Evolutionary conservation across 2,797 vertebrate genomes (phyloP), one percentile per base, ranked within the genome.

Genomic region (Nannoperca obscura): DNA sequence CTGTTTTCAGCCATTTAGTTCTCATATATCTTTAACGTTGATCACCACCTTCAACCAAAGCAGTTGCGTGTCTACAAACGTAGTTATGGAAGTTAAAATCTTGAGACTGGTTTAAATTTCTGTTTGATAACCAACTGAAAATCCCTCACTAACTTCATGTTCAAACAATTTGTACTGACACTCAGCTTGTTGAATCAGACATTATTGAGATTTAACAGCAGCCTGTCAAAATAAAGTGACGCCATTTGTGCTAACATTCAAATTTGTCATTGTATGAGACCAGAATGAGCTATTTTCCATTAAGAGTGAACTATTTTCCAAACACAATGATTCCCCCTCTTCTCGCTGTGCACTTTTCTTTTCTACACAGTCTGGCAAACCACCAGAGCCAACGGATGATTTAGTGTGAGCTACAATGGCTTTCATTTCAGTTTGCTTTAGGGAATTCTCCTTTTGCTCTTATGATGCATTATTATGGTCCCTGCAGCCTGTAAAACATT

Each of bases 361-460:
- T 60, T 24, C 40, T 38, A 46, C 24, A 10, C 52, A 55, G 34
- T 61, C 67, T 66, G 78, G 70, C 57, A 49, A 78, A 70, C 47
- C 9, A 65, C 68, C 81, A 72, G 67, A 62, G 38, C 69, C 69
- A 30, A 27, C 69, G 20, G 62, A 81, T 89, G 83, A 88, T 89
- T 84, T 84, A 88, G 58, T 80, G 59, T 13, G 38, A 79, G 66
- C 62, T 44, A 55, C 79, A 72, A 76, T 76, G 71, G 73, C 74
- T 79, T 82, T 86, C 81, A 87, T 88, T 89, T 76, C 78, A 85
- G 53, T 83, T 89, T 76, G 82, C 90, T 88, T 88, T 27, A 67
- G 82, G 79, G 84, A 86, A 68, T 76, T 78, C 73, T 86, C 61
- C 64, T 76, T 87, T 82, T 76, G 72, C 86, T 86, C 70, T 74